A percentile compares a stretch with the other conserved stretches of the same genome.
Evolutionary conservation across 1,140 invertebrate species (phyloP).

Genomic region (Halesus radiatus): DNA sequence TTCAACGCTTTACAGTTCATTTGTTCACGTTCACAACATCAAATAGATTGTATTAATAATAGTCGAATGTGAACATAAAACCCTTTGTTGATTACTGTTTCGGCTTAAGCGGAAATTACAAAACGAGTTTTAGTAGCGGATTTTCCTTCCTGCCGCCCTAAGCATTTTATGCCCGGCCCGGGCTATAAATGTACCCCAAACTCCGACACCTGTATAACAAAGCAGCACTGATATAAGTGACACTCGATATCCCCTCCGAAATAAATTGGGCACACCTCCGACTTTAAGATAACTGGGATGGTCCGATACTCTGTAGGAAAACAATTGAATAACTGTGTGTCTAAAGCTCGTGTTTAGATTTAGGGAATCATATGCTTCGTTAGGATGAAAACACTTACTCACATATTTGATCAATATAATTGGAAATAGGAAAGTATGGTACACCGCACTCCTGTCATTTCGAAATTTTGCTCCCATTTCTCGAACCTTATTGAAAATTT

Average conservation of each 20-base stretch:
- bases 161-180: conserved; percentile 7
- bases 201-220: conserved; percentile 23
- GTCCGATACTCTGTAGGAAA: neutral
- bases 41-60: conserved; percentile 7
- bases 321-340: too few relatives aligned
- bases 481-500: too few relatives aligned
- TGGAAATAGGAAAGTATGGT: too few relatives aligned
- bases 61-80: conserved; percentile 25
- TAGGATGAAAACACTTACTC: neutral
- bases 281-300: neutral
- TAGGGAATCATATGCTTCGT: neutral
- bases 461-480: too few relatives aligned
- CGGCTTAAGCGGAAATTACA: conserved; percentile 21
- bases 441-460: too few relatives aligned
- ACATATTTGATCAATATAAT: too few relatives aligned
- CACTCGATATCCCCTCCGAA: neutral
- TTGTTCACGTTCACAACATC: neutral
- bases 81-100: conserved; percentile 28
- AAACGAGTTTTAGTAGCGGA: conserved; percentile 23
- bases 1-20: neutral
- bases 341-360: too few relatives aligned
- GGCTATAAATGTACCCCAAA: conserved; percentile 14
- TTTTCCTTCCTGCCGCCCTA: conserved; percentile 14
- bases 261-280: neutral
- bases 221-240: conserved; percentile 1